Evolutionary conservation across 2,113 vertebrate species (phyloP).

Genomic region (Rafetus swinhoei): DNA sequence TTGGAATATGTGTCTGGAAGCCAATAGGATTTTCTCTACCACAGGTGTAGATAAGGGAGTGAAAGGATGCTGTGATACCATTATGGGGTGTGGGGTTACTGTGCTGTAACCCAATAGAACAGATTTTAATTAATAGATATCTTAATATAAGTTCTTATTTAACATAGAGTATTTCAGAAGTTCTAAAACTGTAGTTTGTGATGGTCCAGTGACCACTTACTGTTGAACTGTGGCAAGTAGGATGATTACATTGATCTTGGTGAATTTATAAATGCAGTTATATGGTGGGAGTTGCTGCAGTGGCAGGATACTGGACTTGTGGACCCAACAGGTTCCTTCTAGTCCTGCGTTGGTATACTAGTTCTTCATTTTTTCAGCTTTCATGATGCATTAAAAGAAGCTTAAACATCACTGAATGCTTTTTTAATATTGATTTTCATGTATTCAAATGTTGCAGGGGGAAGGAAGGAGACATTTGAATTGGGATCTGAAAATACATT

Average conservation of each 20-base stretch:
- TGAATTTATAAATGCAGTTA: neutral
- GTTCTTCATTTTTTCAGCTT: neutral
- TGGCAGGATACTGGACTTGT: neutral
- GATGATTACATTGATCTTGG: neutral
- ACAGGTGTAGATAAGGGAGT: rapidly evolving
- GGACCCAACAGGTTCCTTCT: neutral
- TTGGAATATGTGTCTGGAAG: rapidly evolving
- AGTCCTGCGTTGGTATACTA: neutral
- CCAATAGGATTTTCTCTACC: neutral
- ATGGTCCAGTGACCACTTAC: neutral
- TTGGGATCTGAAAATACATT: neutral
- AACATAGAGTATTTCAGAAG: neutral
- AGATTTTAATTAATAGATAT: neutral
- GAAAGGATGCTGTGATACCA: neutral
- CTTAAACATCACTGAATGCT: neutral
- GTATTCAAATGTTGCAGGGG: neutral
- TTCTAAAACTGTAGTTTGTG: neutral
- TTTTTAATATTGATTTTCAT: neutral
- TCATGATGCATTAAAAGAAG: neutral
- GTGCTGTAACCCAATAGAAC: neutral
- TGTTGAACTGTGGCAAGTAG: neutral
- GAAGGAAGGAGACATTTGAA: neutral
- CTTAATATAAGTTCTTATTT: neutral
- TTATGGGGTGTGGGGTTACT: neutral
- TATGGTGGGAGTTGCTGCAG: neutral